Evolutionary conservation across 2,113 vertebrate species (phyloP).

Genomic region (Sylvilagus bachmani): DNA sequence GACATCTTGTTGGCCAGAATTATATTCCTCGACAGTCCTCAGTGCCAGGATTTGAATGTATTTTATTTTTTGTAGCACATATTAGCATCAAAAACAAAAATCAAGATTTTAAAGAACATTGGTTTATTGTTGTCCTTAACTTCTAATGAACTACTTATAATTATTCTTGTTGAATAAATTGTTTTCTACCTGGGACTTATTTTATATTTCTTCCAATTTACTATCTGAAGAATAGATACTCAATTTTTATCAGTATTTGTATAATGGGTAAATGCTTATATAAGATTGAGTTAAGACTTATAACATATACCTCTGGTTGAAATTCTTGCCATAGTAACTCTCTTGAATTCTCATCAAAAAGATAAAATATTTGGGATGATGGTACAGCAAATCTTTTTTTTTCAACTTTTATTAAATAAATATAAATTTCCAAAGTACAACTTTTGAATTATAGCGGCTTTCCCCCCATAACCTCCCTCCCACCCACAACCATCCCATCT

Average conservation of each 20-base stretch:
- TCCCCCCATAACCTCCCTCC: too few relatives aligned
- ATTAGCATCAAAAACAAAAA: constrained; percentile 48
- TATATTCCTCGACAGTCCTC: not conserved
- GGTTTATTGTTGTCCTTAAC: not conserved
- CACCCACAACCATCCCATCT: too few relatives aligned
- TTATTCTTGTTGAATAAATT: not conserved
- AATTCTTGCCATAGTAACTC: not conserved
- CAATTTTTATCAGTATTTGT: not conserved
- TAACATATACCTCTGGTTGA: not conserved
- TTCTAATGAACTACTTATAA: not conserved
- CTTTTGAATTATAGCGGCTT: too few relatives aligned
- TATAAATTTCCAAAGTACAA: too few relatives aligned
- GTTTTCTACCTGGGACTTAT: not conserved
- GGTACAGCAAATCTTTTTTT: not conserved
- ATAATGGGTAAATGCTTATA: not conserved
- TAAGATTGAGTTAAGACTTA: not conserved
- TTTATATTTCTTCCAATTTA: constrained; percentile 43
- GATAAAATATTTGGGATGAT: not conserved
- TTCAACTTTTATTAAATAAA: too few relatives aligned
- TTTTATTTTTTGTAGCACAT: not conserved
- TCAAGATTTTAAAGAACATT: not conserved
- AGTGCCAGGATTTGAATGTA: not conserved
- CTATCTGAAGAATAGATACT: not conserved
- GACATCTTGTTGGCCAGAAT: not conserved
- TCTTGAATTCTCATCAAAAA: not conserved